Evolutionary conservation across 2,113 vertebrate genomes (phyloP).

Genomic region (Abramis brama): DNA sequence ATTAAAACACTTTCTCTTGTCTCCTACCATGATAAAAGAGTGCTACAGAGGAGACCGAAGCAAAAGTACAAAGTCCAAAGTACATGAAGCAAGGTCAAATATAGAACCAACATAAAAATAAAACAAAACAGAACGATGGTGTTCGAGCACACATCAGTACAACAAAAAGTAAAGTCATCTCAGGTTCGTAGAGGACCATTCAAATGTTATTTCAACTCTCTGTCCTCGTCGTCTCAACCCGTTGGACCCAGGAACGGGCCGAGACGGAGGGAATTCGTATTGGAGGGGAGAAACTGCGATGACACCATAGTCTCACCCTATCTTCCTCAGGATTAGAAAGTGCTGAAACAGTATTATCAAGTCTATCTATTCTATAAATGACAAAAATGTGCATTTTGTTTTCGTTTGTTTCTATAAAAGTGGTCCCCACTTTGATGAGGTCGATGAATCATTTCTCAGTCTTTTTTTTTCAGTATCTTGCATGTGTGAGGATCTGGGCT

Average conservation of each 20-base stretch:
- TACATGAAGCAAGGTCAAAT: slow-evolving; percentile 84
- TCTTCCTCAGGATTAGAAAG: slow-evolving; percentile 75
- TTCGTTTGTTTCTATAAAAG: slow-evolving; percentile 60
- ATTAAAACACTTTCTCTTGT: slow-evolving; percentile 69
- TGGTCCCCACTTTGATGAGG: slow-evolving; percentile 80
- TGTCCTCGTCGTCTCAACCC: slow-evolving; percentile 69
- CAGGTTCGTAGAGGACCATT: slow-evolving; percentile 66
- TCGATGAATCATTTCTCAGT: slow-evolving; percentile 64
- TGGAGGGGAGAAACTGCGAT: slow-evolving; percentile 58
- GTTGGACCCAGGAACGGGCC: slow-evolving; percentile 76
- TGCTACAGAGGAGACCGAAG: slow-evolving; percentile 85
- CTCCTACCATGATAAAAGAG: slow-evolving; percentile 81
- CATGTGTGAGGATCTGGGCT: slow-evolving; percentile 75
- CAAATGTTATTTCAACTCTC: slow-evolving; percentile 50
- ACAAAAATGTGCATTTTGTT: slow-evolving; percentile 79
- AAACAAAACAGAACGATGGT: slow-evolving; percentile 37
- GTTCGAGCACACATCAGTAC: slow-evolving; percentile 34
- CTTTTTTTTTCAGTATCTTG: slow-evolving; percentile 65
- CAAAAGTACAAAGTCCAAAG: slow-evolving; percentile 83
- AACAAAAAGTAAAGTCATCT: slow-evolving; percentile 30
- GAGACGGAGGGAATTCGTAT: slow-evolving; percentile 68
- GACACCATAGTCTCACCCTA: slow-evolving; percentile 42
- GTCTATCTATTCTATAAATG: slow-evolving; percentile 72
- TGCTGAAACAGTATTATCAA: slow-evolving; percentile 81
- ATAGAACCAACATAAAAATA: slow-evolving; percentile 65